Percentiles rank a stretch among this genome's conserved stretches.
phyloP scores from a whole-genome alignment of 2,797 vertebrate species.

The Sparus aurata region DNA sequence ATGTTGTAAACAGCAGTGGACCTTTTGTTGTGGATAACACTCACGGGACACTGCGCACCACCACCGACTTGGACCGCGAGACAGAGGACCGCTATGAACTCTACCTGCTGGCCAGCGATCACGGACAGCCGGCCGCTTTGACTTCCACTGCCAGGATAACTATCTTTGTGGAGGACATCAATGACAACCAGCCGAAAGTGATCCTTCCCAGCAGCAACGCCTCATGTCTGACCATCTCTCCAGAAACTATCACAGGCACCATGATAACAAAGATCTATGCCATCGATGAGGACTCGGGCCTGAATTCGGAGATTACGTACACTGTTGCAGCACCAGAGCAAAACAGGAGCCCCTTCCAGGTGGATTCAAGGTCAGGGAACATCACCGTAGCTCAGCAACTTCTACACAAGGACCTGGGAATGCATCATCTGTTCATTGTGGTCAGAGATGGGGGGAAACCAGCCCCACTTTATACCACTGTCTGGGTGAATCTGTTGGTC shows the following conservation, averaged over 20 bases:
- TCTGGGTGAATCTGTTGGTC: slow-evolving; percentile 87
- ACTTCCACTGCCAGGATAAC: slow-evolving; percentile 83
- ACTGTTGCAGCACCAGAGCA: slow-evolving; percentile 66
- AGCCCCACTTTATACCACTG: slow-evolving; percentile 82
- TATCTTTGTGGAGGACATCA: slow-evolving; percentile 87
- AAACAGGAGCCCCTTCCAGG: slow-evolving; percentile 77
- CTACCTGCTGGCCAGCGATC: slow-evolving; percentile 81
- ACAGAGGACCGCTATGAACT: slow-evolving; percentile 81
- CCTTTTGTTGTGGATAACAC: slow-evolving; percentile 82
- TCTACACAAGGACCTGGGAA: slow-evolving; percentile 74
- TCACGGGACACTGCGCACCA: slow-evolving; percentile 77
- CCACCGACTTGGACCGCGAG: slow-evolving; percentile 83
- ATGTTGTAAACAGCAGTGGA: slow-evolving; percentile 74
- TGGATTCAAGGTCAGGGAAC: slow-evolving; percentile 84
- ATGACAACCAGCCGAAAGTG: slow-evolving; percentile 87
- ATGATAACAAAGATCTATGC: slow-evolving; percentile 85
- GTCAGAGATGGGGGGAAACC: slow-evolving; percentile 86
- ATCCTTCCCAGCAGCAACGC: slow-evolving; percentile 86
- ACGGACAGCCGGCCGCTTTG: slow-evolving; percentile 76
- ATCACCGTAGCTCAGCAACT: slow-evolving; percentile 81
- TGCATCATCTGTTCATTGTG: slow-evolving; percentile 86
- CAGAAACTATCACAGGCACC: slow-evolving; percentile 75
- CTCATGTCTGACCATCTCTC: slow-evolving; percentile 84
- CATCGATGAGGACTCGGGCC: slow-evolving; percentile 83
- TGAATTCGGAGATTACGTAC: slow-evolving; percentile 87